Percentiles rank a stretch among this genome's conserved stretches.
Conservation (phyloP, 2,113 vertebrate genomes). For the Hippolais icterina region DNA sequence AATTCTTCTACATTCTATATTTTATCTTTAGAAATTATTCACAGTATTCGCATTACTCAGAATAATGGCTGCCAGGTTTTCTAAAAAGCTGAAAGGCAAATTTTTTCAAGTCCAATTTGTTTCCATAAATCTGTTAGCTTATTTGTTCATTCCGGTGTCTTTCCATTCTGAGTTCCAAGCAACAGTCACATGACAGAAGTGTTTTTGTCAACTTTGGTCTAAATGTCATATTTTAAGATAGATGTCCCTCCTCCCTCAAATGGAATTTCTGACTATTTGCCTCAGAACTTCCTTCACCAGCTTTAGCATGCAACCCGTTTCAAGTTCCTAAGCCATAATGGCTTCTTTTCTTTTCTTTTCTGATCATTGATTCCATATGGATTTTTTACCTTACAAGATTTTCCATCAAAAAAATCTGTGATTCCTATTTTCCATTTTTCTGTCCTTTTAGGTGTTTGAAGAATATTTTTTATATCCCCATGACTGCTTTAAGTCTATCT, state of each 20-base stretch:
- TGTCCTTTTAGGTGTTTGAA: neutral
- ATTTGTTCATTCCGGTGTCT: neutral
- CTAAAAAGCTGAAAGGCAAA: fast-evolving
- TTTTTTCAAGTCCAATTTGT: neutral
- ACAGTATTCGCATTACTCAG: neutral
- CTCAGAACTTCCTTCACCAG: neutral
- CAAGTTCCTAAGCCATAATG: neutral
- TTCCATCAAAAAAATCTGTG: neutral
- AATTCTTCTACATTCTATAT: neutral
- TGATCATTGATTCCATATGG: neutral
- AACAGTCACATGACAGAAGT: neutral
- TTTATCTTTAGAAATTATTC: neutral
- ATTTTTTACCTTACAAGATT: neutral
- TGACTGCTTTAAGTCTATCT: neutral
- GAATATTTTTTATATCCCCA: neutral
- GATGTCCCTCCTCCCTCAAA: fast-evolving
- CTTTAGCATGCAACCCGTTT: neutral
- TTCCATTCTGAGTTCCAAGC: neutral
- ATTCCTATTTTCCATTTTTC: neutral
- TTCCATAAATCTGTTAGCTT: neutral
- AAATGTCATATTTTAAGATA: neutral
- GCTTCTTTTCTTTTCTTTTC: neutral
- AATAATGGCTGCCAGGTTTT: neutral
- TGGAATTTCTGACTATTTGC: neutral
- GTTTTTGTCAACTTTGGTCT: neutral